A percentile compares a stretch with the other conserved stretches of the same genome.
phyloP scores from a whole-genome alignment of 2,113 vertebrate species.

The Epinephelus moara region DNA sequence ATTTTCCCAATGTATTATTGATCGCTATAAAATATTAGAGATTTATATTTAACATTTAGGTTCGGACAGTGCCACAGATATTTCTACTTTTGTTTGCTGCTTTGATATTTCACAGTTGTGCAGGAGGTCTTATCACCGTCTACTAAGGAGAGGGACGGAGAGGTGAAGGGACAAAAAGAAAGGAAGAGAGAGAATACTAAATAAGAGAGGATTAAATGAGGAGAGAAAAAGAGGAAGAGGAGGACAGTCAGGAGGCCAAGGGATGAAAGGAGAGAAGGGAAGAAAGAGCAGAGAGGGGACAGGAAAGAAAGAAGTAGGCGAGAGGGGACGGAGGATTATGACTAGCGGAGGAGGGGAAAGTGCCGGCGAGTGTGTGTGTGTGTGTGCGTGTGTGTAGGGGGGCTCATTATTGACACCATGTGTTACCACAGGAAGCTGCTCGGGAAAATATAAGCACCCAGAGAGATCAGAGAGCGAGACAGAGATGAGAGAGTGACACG shows the following conservation, averaged over 20 bases:
- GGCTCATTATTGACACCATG: conserved; percentile 81
- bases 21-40: too few species aligned
- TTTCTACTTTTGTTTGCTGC: neutral
- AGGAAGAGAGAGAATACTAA: too few species aligned
- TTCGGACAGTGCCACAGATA: neutral
- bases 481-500: conserved; percentile 51
- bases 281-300: conserved; percentile 10
- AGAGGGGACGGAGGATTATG: conserved; percentile 50
- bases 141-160: neutral
- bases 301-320: conserved; percentile 41
- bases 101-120: neutral
- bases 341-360: conserved; percentile 57
- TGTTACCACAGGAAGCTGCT: conserved; percentile 80
- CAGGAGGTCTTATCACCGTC: neutral
- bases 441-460: conserved; percentile 73
- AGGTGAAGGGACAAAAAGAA: neutral
- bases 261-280: conserved; percentile 43
- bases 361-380: conserved; percentile 22
- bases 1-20: neutral
- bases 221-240: neutral
- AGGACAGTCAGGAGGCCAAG: conserved; percentile 16
- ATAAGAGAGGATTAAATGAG: neutral
- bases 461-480: conserved; percentile 71
- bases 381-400: conserved; percentile 39
- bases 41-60: neutral